Percentiles rank a stretch among this genome's conserved stretches.
These are phyloP conservation scores for Miniopterus natalensis DNA, from an alignment of 2,113 vertebrate genomes.

Conservation along the genomic window DNA sequence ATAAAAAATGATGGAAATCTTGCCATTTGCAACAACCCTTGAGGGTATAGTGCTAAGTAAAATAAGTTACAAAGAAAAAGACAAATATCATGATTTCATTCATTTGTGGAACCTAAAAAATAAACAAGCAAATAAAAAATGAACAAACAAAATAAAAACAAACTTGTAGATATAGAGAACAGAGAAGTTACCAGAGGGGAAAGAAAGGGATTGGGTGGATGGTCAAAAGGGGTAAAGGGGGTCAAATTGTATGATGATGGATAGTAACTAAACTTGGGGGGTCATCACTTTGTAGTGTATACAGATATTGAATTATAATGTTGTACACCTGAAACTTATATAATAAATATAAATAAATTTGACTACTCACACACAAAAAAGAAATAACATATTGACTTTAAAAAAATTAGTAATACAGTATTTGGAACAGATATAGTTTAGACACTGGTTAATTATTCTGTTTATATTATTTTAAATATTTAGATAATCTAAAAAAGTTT, in stretches of 20 bases:
- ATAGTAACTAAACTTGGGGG: neutral
- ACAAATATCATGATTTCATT: neutral
- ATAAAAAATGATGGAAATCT: neutral
- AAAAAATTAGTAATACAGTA: neutral
- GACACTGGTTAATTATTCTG: conserved; percentile 19
- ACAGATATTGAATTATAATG: neutral
- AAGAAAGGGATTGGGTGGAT: neutral
- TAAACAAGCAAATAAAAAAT: neutral
- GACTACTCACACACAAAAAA: neutral
- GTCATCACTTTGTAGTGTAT: neutral
- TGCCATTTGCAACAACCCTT: neutral
- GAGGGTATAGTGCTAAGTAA: neutral
- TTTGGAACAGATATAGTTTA: neutral
- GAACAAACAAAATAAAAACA: neutral
- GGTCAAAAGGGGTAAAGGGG: neutral
- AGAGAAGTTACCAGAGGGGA: neutral
- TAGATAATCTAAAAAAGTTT: conserved; percentile 9
- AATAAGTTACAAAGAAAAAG: neutral
- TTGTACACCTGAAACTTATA: neutral
- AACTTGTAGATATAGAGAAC: neutral
- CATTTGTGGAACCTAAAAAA: neutral
- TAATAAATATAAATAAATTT: neutral
- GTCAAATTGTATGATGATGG: neutral
- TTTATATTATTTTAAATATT: conserved; percentile 40
- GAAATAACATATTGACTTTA: neutral